phyloP scores from a whole-genome alignment of 2,888 invertebrate species.

The Sesamia inferens region DNA sequence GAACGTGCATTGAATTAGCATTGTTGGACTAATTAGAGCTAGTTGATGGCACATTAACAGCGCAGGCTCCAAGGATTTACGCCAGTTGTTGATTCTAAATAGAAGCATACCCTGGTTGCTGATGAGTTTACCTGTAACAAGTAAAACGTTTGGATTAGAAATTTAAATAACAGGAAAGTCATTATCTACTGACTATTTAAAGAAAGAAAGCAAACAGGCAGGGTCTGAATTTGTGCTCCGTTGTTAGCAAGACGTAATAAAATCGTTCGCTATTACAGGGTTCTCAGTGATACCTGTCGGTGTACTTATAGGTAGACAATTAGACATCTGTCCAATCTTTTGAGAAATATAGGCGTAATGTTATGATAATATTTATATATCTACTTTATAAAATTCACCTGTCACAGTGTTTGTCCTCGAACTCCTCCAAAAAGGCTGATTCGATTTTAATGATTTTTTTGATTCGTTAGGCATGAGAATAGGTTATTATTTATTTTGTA shows the following conservation, averaged over 20 bases:
- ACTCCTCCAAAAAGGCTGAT: too few species aligned
- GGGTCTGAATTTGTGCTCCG: neutral
- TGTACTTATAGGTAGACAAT: neutral
- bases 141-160: conserved; percentile 21
- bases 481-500: too few species aligned
- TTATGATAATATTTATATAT: too few species aligned
- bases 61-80: conserved; percentile 36
- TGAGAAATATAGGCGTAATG: neutral
- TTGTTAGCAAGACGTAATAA: neutral
- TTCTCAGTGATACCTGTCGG: neutral
- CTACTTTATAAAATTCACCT: too few species aligned
- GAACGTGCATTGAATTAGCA: conserved; percentile 68
- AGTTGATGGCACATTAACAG: conserved; percentile 35
- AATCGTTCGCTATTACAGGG: neutral
- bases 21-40: conserved; percentile 61
- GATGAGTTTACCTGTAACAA: conserved; percentile 68
- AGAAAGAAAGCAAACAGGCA: neutral
- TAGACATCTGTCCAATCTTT: neutral
- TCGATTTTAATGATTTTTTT: too few species aligned
- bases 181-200: neutral
- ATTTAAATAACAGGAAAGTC: neutral
- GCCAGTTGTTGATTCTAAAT: conserved; percentile 36
- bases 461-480: too few species aligned
- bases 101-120: conserved; percentile 15
- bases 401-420: too few species aligned